Evolutionary conservation across 2,797 vertebrate species (phyloP), one percentile per base, ranked within the genome.

Genomic region (Lacerta viridis): DNA sequence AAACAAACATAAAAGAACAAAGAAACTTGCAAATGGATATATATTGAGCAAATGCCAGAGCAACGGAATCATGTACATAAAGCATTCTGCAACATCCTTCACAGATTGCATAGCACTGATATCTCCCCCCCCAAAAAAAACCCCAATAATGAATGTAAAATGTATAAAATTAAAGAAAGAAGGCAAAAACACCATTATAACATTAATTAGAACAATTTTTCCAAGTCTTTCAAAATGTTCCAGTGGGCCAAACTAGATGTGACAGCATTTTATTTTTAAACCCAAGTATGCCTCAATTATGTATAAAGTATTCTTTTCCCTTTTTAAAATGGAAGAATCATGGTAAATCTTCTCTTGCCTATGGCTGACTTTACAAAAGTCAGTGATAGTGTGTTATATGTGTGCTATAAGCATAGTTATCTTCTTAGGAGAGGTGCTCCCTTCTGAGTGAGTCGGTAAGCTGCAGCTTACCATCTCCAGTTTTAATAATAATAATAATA

Each of bases 1-100:
- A 91, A 55, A 87, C 79, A 87, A 11, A 75, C 50, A 27, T 66
- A 20, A 61, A 66, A 20, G 41, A 87, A 83, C 66, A 80, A 84
- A 80, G 85, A 29, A 81, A 1, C 4, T 88, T 87, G 66, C 46
- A 86, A 17, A 0, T 18, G 7, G 36, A 59, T 84, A 64, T 27
- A 64, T 39, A 69, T 11, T 59, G 75, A 79, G 82, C 50, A 88
- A 84, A 79, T 88, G 50, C 82, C 50, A 55, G 23, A 88, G 29
- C 29, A 71, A 50, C 78, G 81, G 78, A 84, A 84, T 88, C 74
- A 83, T 78, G 66, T 1, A 4, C 61, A 41, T 71, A 59, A 77
- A 41, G 10, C 64, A 36, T 71, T 80, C 27, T 18, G 5, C 46
- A 84, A 77, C 15, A 61, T 84, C 66, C 46, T 72, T 80, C 36